Percentiles rank a stretch among this genome's conserved stretches.
These are phyloP conservation scores for Knipowitschia caucasica DNA, from an alignment of 2,797 vertebrate species.

Conservation along the genomic window DNA sequence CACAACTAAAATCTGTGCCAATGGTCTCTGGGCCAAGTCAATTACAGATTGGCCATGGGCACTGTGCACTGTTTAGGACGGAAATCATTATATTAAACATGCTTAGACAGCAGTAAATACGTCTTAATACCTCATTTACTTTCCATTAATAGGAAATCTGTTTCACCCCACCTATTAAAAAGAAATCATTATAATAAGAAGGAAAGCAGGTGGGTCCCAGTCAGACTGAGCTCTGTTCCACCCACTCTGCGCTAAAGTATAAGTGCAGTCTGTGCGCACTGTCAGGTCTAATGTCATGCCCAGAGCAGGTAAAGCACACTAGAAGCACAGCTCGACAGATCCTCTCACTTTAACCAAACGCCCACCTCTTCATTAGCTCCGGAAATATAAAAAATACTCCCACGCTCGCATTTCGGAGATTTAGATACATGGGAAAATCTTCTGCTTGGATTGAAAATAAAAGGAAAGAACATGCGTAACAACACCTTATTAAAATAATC, in stretches of 20 bases:
- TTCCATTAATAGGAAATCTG: too few relatives aligned
- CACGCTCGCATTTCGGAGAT: neutral
- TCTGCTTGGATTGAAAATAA: neutral
- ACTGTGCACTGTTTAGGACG: too few relatives aligned
- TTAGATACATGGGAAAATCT: neutral
- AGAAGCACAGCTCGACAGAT: neutral
- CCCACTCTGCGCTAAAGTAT: neutral
- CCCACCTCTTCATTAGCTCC: slow-evolving; percentile 6
- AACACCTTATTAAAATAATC: too few relatives aligned
- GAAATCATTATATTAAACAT: too few relatives aligned
- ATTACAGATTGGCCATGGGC: too few relatives aligned
- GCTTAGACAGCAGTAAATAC: too few relatives aligned
- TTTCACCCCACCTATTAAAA: neutral
- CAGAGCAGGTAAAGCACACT: slow-evolving; percentile 7
- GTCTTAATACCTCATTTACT: too few relatives aligned
- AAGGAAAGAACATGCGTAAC: neutral
- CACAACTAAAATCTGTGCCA: too few relatives aligned
- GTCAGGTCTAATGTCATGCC: neutral
- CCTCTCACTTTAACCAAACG: slow-evolving; percentile 5
- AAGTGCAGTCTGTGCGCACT: neutral
- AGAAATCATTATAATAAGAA: neutral
- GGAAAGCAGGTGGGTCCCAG: neutral
- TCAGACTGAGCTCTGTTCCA: neutral
- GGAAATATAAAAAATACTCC: neutral
- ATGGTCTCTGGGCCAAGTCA: too few relatives aligned